Percentiles rank a stretch among this genome's conserved stretches.
Conservation (phyloP, 2,797 vertebrate species). For the Cossypha heuglini region DNA sequence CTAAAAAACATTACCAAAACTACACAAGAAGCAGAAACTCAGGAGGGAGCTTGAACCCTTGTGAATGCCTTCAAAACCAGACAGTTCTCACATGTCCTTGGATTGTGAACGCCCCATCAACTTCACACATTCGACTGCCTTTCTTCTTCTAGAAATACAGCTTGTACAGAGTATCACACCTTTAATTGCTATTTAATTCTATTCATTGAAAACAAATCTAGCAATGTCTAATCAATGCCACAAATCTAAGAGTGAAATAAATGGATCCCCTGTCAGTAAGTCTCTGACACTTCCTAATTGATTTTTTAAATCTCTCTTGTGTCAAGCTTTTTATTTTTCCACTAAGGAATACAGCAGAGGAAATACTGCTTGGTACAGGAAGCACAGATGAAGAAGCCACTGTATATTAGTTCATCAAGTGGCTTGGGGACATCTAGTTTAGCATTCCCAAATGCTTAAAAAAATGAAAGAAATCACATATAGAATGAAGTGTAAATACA, state of each 20-base stretch:
- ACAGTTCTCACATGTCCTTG: background rate
- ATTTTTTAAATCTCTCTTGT: background rate
- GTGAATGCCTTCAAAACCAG: background rate
- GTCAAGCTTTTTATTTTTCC: background rate
- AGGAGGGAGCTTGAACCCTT: background rate
- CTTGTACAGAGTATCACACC: background rate
- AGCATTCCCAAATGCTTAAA: background rate
- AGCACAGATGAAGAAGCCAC: background rate
- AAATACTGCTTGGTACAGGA: background rate
- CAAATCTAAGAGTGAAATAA: background rate
- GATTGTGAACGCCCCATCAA: fast-evolving
- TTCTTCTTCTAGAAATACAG: background rate
- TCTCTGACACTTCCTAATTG: background rate
- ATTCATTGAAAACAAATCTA: background rate
- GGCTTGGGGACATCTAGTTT: background rate
- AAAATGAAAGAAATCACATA: background rate
- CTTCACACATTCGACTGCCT: background rate
- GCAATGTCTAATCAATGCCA: background rate
- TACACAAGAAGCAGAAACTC: background rate
- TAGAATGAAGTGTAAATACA: background rate
- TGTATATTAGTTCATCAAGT: background rate
- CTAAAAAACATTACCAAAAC: background rate
- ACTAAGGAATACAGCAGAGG: background rate
- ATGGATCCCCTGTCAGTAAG: background rate
- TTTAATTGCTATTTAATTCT: background rate